These are phyloP conservation scores for Enteromius treurensis DNA, from an alignment of 2,797 vertebrate species.

Conservation along the genomic window DNA sequence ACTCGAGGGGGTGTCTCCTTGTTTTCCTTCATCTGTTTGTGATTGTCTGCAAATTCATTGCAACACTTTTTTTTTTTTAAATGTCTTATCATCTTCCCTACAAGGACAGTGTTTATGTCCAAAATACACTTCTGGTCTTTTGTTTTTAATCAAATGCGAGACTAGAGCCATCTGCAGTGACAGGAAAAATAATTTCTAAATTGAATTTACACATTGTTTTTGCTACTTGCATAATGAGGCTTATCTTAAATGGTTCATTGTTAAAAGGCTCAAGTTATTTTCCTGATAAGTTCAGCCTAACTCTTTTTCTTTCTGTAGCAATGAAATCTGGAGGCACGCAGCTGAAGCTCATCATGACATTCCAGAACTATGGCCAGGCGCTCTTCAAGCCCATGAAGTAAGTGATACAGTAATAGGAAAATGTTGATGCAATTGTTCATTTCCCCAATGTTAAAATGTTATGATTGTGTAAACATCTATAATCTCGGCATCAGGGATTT, in stretches of 20 bases:
- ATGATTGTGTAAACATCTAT: not conserved
- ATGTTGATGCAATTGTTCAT: not conserved
- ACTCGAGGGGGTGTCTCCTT: not conserved
- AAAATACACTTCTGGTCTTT: conserved; percentile 26
- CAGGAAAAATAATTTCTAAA: not conserved
- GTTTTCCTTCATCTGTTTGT: conserved; percentile 39
- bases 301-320: conserved; percentile 73
- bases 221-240: not conserved
- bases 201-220: not conserved
- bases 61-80: not conserved
- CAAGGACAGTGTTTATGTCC: conserved; percentile 16
- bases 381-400: conserved; percentile 85
- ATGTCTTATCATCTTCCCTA: conserved; percentile 22
- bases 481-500: not conserved
- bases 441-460: conserved; percentile 1
- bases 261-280: conserved; percentile 19
- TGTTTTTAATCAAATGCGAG: not conserved
- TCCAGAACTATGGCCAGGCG: conserved; percentile 98
- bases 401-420: conserved; percentile 55
- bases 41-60: conserved; percentile 31
- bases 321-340: conserved; percentile 99
- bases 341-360: conserved; percentile 98
- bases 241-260: conserved; percentile 21
- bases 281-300: conserved; percentile 4
- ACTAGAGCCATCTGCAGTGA: conserved; percentile 1